Conservation (phyloP, 2,797 vertebrate species). For the Semotilus atromaculatus region DNA sequence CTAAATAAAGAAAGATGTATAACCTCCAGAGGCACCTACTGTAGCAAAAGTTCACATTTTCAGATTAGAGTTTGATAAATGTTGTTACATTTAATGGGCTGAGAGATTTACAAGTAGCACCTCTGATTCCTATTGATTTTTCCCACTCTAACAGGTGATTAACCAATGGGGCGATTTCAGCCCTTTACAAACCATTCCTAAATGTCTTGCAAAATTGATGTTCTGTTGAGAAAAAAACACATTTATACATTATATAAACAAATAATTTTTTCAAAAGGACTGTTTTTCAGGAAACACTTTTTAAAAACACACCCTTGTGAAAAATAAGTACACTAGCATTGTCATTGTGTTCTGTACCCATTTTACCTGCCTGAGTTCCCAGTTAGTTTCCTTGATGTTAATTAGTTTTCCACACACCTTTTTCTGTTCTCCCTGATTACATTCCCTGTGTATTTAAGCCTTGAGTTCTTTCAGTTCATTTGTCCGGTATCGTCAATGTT, state of each 20-base stretch:
- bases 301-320: neutral
- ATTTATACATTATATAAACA: neutral
- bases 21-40: neutral
- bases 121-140: slow-evolving; percentile 25
- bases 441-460: neutral
- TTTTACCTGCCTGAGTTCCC: neutral
- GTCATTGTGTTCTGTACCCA: neutral
- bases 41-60: slow-evolving; percentile 33
- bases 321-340: neutral
- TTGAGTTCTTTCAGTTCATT: neutral
- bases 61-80: slow-evolving; percentile 31
- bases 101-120: slow-evolving; percentile 24
- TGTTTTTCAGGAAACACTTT: neutral
- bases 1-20: slow-evolving; percentile 34
- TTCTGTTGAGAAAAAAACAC: neutral
- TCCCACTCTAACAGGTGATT: slow-evolving; percentile 4
- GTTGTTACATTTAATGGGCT: slow-evolving; percentile 13
- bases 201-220: neutral
- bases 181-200: neutral
- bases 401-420: too few species aligned
- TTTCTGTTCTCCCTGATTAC: too few species aligned
- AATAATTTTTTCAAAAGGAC: neutral
- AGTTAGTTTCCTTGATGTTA: too few species aligned
- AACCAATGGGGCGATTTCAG: neutral
- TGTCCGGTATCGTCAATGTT: neutral